Conservation (phyloP, 1,140 invertebrate species). For the Coptotermes formosanus region DNA sequence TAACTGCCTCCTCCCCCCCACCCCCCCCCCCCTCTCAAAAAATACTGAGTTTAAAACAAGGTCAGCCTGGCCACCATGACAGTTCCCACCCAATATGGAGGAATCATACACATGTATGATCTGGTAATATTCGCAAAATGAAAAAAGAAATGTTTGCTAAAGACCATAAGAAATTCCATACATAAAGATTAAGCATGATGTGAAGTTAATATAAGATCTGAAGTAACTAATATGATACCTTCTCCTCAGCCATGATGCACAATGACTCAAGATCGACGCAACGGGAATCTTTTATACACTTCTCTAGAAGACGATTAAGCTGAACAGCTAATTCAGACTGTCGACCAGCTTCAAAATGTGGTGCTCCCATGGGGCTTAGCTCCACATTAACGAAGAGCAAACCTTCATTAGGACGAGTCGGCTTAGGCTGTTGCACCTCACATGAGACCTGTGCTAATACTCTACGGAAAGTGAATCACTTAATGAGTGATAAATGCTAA, state of each 20-base stretch:
- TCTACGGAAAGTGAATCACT: constrained; percentile 47
- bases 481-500: too few relatives aligned
- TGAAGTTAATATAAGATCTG: too few relatives aligned
- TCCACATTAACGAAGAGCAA: constrained; percentile 84
- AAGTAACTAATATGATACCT: constrained; percentile 56
- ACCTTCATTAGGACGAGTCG: constrained; percentile 84
- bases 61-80: too few relatives aligned
- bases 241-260: constrained; percentile 88
- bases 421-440: constrained; percentile 80
- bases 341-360: constrained; percentile 73
- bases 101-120: too few relatives aligned
- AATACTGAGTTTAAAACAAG: too few relatives aligned
- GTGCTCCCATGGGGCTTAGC: constrained; percentile 77
- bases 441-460: constrained; percentile 84
- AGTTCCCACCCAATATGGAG: too few relatives aligned
- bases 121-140: too few relatives aligned
- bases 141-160: too few relatives aligned
- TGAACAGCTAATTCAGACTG: constrained; percentile 71
- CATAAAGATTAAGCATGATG: too few relatives aligned
- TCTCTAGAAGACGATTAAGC: constrained; percentile 80
- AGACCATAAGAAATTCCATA: too few relatives aligned
- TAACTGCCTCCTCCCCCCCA: too few relatives aligned
- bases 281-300: constrained; percentile 84
- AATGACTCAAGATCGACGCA: constrained; percentile 91
- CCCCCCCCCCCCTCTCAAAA: too few relatives aligned